Base-by-base conservation (phyloP, 1,140 invertebrate species). In the Trichonephila clavipes region DNA sequence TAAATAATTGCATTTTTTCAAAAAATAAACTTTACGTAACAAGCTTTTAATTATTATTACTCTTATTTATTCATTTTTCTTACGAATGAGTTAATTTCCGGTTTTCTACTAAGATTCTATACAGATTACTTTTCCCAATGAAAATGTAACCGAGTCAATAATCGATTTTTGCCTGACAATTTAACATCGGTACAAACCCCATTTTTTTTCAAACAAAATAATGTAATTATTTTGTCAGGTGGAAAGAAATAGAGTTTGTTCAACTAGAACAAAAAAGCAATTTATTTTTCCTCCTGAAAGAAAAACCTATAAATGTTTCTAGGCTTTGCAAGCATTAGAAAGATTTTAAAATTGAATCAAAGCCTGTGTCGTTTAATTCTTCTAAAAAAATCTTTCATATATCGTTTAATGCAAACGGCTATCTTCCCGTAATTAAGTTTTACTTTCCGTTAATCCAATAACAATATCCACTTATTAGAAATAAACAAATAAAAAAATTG, bases 191-290 rank as follows among this genome's bases (percentile, higher is more conserved):
- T 34, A 34, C 72, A 40, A 77, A 77, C 14, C 34, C 28, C 8
- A 16, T 58, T 7, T 51, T 51, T n/a, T 51, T 58, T n/a, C 1
- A 24, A 51, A 51, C 19, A n/a, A 58, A 83, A 83, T 24, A 83
- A 83, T 58, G 82, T 44, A 83, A 83, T 83, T 83, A 83, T 83
- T 83, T n/a, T 58, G n/a, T 83, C 82, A 59, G 82, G 82, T 83
- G 82, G 82, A 58, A 58, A 51, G 44, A 83, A 83, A 83, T 83
- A 59, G 81, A 83, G 82, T 83, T 83, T 59, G 19, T 59, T n/a
- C 51, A 58, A 28, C 40, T 21, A 83, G 82, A 59, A 83, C 82
- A 51, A 59, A 83, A 83, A 83, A 83, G 34, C 51, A 83, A 83
- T 58, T 83, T 59, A 59, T 83, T 83, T 59, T 58, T 59, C 82